Evolutionary conservation across 2,113 vertebrate genomes (phyloP).

Genomic region (Excalfactoria chinensis): DNA sequence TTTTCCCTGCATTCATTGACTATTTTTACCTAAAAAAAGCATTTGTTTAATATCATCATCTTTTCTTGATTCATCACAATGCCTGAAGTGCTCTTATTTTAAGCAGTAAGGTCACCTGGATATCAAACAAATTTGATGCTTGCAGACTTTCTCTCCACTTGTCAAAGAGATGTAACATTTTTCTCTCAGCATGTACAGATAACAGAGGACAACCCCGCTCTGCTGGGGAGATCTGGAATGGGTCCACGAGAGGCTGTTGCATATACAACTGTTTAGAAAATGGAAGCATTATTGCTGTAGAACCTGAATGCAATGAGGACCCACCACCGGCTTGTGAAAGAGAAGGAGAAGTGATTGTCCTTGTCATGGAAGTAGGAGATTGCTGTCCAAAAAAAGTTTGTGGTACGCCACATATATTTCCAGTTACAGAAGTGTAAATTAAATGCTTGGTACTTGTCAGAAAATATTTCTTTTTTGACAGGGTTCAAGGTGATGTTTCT

Average conservation of each 20-base stretch:
- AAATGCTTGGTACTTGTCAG: background rate
- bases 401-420: slow-evolving; percentile 73
- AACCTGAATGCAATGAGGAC: slow-evolving; percentile 87
- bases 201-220: slow-evolving; percentile 85
- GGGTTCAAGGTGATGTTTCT: background rate
- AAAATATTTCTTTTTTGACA: background rate
- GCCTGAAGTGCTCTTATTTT: background rate
- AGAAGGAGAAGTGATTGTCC: slow-evolving; percentile 89
- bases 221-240: slow-evolving; percentile 92
- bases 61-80: background rate
- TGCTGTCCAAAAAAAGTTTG: slow-evolving; percentile 94
- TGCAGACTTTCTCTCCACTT: background rate
- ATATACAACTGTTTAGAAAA: slow-evolving; percentile 91
- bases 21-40: background rate
- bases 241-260: slow-evolving; percentile 87
- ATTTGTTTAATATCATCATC: background rate
- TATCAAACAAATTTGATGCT: background rate
- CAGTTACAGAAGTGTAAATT: background rate
- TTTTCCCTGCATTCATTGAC: background rate
- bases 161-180: background rate
- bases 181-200: slow-evolving; percentile 89
- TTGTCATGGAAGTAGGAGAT: slow-evolving; percentile 83
- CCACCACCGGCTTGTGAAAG: slow-evolving; percentile 84
- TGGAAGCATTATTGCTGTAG: slow-evolving; percentile 88
- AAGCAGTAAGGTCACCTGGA: background rate